These are phyloP conservation scores for Alviniconcha marisindica DNA, from an alignment of 1,140 invertebrate species.

Conservation along the genomic window DNA sequence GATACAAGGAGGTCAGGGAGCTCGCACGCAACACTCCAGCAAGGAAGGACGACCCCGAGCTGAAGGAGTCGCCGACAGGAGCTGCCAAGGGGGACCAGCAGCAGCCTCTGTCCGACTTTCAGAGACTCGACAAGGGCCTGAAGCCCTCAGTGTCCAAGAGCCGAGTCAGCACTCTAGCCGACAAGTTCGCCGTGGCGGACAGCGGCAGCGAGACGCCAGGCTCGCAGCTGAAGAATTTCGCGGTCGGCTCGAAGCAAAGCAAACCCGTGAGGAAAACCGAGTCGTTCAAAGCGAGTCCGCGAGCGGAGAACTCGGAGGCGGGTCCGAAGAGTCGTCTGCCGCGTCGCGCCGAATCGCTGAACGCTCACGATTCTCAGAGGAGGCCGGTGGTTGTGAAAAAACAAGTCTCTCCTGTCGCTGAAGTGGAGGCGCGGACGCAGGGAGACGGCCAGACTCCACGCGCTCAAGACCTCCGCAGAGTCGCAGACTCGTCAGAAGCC, in stretches of 20 bases:
- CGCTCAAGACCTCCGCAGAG: no score
- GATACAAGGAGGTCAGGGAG: conserved; percentile 16
- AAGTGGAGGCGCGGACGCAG: no score
- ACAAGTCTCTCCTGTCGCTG: neutral
- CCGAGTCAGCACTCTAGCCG: conserved; percentile 1
- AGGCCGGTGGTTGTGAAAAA: neutral
- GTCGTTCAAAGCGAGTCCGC: conserved; percentile 4
- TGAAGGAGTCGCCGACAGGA: neutral
- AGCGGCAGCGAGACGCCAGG: neutral
- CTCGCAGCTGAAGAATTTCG: neutral
- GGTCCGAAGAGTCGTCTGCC: neutral
- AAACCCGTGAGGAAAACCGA: neutral
- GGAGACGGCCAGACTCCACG: no score
- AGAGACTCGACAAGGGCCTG: conserved; percentile 20
- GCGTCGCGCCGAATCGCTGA: neutral
- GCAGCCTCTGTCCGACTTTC: neutral
- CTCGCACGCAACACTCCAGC: no score
- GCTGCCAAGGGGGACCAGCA: neutral
- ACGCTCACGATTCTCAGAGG: neutral
- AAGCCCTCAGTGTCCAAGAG: conserved; percentile 2
- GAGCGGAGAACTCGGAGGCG: neutral
- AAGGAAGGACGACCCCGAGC: neutral
- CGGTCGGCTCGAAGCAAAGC: neutral
- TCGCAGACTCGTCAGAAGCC: no score
- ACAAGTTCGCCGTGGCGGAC: neutral